Evolutionary conservation across 2,888 invertebrate species (phyloP).

Genomic region (Bellardia pandia): DNA sequence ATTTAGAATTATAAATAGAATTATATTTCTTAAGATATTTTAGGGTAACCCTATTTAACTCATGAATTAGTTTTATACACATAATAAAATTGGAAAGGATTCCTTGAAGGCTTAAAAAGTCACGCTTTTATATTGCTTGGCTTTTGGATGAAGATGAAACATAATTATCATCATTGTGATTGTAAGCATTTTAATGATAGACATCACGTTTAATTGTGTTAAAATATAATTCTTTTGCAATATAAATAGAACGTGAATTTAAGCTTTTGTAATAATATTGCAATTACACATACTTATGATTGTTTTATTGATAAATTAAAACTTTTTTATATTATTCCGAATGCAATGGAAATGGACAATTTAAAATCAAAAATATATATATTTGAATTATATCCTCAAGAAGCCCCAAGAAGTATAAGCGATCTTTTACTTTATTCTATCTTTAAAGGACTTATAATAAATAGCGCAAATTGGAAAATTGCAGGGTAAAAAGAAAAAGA

Average conservation of each 20-base stretch:
- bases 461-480: too few relatives aligned
- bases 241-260: not conserved
- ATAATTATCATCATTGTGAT: conserved; percentile 22
- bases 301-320: too few relatives aligned
- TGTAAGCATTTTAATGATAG: conserved; percentile 6
- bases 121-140: not conserved
- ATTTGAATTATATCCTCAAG: too few relatives aligned
- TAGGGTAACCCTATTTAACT: not conserved
- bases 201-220: conserved; percentile 28
- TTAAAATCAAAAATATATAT: too few relatives aligned
- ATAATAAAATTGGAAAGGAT: not conserved
- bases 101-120: conserved; percentile 39
- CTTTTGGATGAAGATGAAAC: conserved; percentile 39
- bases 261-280: too few relatives aligned
- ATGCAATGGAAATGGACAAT: too few relatives aligned
- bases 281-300: too few relatives aligned
- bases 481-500: too few relatives aligned
- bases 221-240: conserved; percentile 4
- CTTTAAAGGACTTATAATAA: too few relatives aligned
- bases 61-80: not conserved
- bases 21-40: not conserved
- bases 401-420: too few relatives aligned
- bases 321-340: too few relatives aligned
- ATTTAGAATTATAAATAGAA: not conserved
- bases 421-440: too few relatives aligned